These are phyloP conservation scores for Porites australiensis DNA, from an alignment of 64 coral and sea anemone genomes.

Conservation along the genomic window DNA sequence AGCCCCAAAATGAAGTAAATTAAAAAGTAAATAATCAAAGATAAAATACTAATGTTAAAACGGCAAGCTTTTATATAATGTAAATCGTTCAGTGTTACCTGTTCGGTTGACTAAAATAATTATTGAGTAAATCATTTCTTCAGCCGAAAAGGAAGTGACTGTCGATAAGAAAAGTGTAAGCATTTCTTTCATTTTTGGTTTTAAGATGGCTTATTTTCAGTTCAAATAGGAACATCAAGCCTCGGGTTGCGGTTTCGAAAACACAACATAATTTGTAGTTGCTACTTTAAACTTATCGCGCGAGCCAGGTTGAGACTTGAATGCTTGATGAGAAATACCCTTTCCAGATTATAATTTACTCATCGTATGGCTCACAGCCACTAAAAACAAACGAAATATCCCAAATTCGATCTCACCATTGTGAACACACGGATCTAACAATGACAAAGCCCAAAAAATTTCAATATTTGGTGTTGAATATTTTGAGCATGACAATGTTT, in stretches of 20 bases:
- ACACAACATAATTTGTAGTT: neutral
- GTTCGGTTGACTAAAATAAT: too few relatives aligned
- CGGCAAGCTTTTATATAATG: neutral
- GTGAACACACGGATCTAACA: neutral
- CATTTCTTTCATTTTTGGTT: neutral
- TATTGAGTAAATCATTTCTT: neutral
- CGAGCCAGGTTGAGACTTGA: neutral
- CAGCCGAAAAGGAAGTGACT: neutral
- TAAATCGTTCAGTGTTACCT: neutral
- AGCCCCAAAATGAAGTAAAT: neutral
- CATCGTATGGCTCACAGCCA: neutral
- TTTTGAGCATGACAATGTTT: constrained; percentile 11
- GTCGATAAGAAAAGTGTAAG: neutral
- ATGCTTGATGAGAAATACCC: too few relatives aligned
- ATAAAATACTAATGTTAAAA: neutral
- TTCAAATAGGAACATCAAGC: neutral
- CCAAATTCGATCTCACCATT: neutral
- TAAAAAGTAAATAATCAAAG: neutral
- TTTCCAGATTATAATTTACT: neutral
- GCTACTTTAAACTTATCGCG: neutral
- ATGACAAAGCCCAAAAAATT: neutral
- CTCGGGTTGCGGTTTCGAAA: neutral
- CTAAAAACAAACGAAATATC: neutral
- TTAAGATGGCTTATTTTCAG: neutral
- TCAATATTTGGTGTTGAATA: neutral